Evolutionary conservation across 2,113 vertebrate genomes (phyloP), one percentile per base, ranked within the genome.

Genomic region (Mustela nigripes): DNA sequence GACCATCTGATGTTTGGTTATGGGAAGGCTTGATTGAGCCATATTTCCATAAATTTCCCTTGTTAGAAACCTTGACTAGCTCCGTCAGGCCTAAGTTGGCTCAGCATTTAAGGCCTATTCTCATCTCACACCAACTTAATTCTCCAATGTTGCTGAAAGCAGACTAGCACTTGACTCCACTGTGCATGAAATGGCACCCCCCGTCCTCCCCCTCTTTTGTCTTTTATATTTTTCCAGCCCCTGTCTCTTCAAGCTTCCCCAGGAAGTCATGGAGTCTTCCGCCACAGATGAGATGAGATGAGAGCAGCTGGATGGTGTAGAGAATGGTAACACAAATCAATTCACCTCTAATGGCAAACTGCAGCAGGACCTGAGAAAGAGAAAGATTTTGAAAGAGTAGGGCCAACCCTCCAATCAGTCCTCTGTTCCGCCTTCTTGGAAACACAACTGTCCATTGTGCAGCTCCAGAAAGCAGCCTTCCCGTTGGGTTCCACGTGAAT

Each of bases 61-160:
- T n/a, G 48, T 94, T 91, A 86, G 62, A 74, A 87, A 53, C 73
- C 11, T 82, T 94, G 31, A 78, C 11, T 50, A 11, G 11, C 9
- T 95, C 42, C 19, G 26, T 60, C 26, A 48, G 33, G 87, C 12
- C 62, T 56, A 50, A 36, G 45, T 50, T 24, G 96, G 9, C 65
- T 95, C n/a, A 42, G 63, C 26, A 78, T n/a, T 19, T 39, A 95
- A 91, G 24, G 10, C 11, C 16, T 10, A 58, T 76, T 9, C 31
- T 62, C 31, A 15, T 11, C 16, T 10, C 26, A 78, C 10, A 5
- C 21, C 22, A 82, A 5, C 3, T 80, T n/a, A 63, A 53, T 69
- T 94, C 42, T 94, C 42, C 1, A 28, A 4, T 18, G 45, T 9
- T 53, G n/a, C 60, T 93, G 78, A 94, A n/a, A 58, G 36, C 12